A percentile compares a stretch with the other conserved stretches of the same genome.
Evolutionary conservation across 92 coral and sea anemone species (phyloP).

Genomic region (Montipora capitata): DNA sequence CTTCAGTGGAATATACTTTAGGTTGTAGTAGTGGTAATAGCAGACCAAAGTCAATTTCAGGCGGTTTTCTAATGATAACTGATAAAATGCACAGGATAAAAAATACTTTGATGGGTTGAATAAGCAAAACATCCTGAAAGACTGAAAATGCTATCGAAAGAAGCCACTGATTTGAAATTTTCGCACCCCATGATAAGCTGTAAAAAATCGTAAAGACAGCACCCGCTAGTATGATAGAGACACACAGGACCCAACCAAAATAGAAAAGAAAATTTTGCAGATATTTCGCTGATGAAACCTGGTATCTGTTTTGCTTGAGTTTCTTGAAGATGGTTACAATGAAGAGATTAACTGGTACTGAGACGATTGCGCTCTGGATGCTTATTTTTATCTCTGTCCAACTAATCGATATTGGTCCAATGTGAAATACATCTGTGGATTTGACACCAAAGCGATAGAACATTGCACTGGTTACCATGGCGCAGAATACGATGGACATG

Average conservation of each 20-base stretch:
- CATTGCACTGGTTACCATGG: constrained; percentile 93
- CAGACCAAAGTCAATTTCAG: constrained; percentile 33
- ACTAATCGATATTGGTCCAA: constrained; percentile 82
- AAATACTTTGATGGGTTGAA: constrained; percentile 83
- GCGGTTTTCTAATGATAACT: constrained; percentile 71
- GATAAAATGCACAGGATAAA: constrained; percentile 78
- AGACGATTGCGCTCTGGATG: constrained; percentile 80
- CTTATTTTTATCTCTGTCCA: constrained; percentile 88
- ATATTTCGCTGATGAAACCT: constrained; percentile 9
- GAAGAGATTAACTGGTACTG: constrained; percentile 78
- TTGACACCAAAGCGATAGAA: constrained; percentile 84
- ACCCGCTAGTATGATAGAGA: constrained; percentile 44
- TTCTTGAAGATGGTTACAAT: constrained; percentile 81
- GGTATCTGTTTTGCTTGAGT: constrained; percentile 41
- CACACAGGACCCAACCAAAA: constrained; percentile 79
- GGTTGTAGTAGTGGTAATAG: not conserved
- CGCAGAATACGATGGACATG: constrained; percentile 80
- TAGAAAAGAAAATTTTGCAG: constrained; percentile 64
- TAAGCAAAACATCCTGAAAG: constrained; percentile 78
- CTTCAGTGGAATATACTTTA: not conserved
- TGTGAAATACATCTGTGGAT: constrained; percentile 64
- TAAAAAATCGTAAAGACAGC: constrained; percentile 78
- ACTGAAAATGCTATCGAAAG: constrained; percentile 84
- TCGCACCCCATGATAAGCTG: constrained; percentile 89
- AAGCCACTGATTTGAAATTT: constrained; percentile 88